Evolutionary conservation across 2,113 vertebrate species (phyloP).

Genomic region (Microcebus murinus): DNA sequence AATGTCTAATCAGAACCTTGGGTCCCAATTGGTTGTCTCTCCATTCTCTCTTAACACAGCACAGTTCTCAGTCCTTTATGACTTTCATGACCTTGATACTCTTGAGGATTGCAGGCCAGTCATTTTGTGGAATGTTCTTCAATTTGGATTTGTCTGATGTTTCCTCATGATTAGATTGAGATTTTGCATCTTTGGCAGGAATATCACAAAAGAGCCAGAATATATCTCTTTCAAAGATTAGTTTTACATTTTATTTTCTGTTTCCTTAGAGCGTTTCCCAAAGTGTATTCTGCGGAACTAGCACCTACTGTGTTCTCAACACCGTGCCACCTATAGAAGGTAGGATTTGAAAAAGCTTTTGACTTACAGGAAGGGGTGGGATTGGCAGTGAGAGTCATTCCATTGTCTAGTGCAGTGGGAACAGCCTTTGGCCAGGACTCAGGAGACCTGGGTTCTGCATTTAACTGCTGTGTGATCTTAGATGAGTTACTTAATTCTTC

Average conservation of each 20-base stretch:
- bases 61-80: not conserved
- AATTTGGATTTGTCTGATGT: constrained; percentile 56
- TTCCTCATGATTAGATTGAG: constrained; percentile 59
- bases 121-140: not conserved
- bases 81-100: not conserved
- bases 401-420: not conserved
- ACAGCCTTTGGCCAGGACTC: not conserved
- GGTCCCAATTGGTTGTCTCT: not conserved
- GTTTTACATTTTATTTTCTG: constrained; percentile 84
- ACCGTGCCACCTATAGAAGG: constrained; percentile 80
- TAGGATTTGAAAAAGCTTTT: constrained; percentile 78
- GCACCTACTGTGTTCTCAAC: constrained; percentile 82
- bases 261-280: constrained; percentile 84
- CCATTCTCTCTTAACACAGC: not conserved
- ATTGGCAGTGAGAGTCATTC: constrained; percentile 42
- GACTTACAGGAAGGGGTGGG: constrained; percentile 76
- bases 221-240: constrained; percentile 80
- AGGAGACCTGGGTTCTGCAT: constrained; percentile 62
- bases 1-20: not conserved
- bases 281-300: constrained; percentile 83
- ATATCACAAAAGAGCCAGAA: constrained; percentile 78
- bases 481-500: constrained; percentile 76
- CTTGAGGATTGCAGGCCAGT: constrained; percentile 11
- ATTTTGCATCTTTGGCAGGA: constrained; percentile 70
- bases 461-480: constrained; percentile 75